Evolutionary conservation across 1,140 invertebrate genomes (phyloP), one percentile per base, ranked within the genome.

Genomic region (Atta texana): DNA sequence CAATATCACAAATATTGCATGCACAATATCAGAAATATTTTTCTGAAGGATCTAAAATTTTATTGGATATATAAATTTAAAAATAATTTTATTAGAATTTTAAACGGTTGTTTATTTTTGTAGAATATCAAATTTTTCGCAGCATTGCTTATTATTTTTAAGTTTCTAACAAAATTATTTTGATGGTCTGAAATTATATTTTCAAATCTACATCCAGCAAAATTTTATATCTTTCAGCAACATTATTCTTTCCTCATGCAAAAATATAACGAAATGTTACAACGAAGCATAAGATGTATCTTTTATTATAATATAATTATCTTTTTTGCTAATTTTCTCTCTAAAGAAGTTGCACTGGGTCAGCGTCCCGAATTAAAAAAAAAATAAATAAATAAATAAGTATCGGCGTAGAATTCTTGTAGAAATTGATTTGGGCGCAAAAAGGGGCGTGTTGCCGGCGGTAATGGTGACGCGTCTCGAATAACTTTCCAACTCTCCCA

Each of bases 401-500:
- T n/a, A 39, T 57, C 49, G n/a, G n/a, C 78, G 66, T 39, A 24
- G 44, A 6, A 28, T 7, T 82, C 34, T 72, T 8, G 61, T 63
- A 82, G 68, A 82, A 82, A 82, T 77, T 78, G 82, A 85, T 75
- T 77, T 68, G 51, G 51, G 34, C 24, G 71, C 24, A 64, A 68
- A 81, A 87, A 75, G 57, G 44, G 64, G 64, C 53, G 77, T 82
- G 86, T 77, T 78, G 28, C 24, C 86, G 53, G 53, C 49, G 78
- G 63, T 87, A 59, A 87, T 76, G 59, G 63, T 63, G 49, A 87
- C 87, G 76, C 75, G 85, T 51, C 61, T 61, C 76, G 66, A 87
- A 82, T 87, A 87, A 82, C 63, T 87, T 87, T 87, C 57, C 78
- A 57, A 72, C 55, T 82, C 86, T 66, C 53, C 85, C 34, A 88